phyloP scores from a whole-genome alignment of 2,888 invertebrate species.

The Allacma fusca region DNA sequence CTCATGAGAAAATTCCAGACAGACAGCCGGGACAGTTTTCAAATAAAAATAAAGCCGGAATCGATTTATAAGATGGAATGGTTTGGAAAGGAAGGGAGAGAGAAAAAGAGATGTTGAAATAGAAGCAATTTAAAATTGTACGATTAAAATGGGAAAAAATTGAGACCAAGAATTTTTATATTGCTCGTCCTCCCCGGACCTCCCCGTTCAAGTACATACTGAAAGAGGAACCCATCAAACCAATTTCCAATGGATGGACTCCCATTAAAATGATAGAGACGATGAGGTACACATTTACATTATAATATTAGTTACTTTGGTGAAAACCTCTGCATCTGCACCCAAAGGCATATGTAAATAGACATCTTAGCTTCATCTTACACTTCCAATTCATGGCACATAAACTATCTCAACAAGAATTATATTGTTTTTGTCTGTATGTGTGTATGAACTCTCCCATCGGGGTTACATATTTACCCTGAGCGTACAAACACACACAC shows the following conservation, averaged over 20 bases:
- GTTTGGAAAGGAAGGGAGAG: neutral
- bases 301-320: slow-evolving; percentile 31
- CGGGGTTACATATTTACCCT: neutral
- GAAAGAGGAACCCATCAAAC: slow-evolving; percentile 16
- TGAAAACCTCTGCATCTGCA: neutral
- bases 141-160: slow-evolving; percentile 33
- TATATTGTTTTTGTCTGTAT: neutral
- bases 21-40: slow-evolving; percentile 32
- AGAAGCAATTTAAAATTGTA: slow-evolving; percentile 32
- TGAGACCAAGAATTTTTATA: slow-evolving; percentile 26
- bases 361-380: neutral
- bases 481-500: too few relatives aligned
- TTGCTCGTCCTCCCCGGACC: neutral
- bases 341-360: slow-evolving; percentile 13
- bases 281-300: slow-evolving; percentile 24
- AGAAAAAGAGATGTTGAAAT: slow-evolving; percentile 19
- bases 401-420: neutral
- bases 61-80: slow-evolving; percentile 10
- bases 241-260: slow-evolving; percentile 35
- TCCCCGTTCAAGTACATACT: neutral
- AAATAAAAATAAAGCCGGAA: slow-evolving; percentile 16
- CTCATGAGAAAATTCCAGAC: slow-evolving; percentile 39
- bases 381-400: neutral
- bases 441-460: neutral
- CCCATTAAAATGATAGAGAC: slow-evolving; percentile 29